Evolutionary conservation across 2,113 vertebrate species (phyloP).

Genomic region (Poeciliopsis occidentalis): DNA sequence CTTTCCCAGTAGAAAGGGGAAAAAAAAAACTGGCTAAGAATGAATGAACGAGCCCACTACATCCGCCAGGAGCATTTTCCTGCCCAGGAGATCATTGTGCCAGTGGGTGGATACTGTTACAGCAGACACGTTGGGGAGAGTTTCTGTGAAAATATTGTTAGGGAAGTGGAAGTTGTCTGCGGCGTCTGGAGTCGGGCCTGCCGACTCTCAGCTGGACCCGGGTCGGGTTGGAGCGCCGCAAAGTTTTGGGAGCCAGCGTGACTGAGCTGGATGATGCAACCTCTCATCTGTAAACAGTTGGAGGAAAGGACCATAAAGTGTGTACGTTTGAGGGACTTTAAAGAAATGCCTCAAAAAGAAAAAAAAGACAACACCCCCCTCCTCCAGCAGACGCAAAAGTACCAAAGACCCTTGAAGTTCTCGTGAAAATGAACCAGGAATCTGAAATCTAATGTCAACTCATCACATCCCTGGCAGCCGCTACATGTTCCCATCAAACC

Average conservation of each 20-base stretch:
- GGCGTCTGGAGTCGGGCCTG: constrained; percentile 63
- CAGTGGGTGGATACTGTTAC: constrained; percentile 76
- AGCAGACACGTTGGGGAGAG: constrained; percentile 56
- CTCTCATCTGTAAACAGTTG: constrained; percentile 48
- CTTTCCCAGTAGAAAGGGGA: constrained; percentile 62
- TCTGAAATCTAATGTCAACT: background rate
- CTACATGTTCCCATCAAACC: constrained; percentile 37
- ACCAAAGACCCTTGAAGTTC: background rate
- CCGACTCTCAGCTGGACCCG: constrained; percentile 56
- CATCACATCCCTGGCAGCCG: constrained; percentile 3
- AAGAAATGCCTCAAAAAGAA: background rate
- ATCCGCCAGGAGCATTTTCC: constrained; percentile 70
- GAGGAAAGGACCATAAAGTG: constrained; percentile 40
- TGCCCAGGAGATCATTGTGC: constrained; percentile 73
- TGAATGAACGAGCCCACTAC: constrained; percentile 75
- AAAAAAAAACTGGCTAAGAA: constrained; percentile 72
- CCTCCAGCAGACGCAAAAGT: background rate
- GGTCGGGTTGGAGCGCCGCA: constrained; percentile 35
- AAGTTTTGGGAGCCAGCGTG: constrained; percentile 28
- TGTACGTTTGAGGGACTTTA: background rate
- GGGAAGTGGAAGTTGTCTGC: constrained; percentile 74
- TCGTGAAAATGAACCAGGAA: background rate
- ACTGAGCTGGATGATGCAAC: constrained; percentile 14
- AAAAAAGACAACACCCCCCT: constrained; percentile 8
- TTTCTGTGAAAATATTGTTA: constrained; percentile 72